Percentiles rank a stretch among this genome's conserved stretches.
phyloP scores from a whole-genome alignment of 2,113 vertebrate genomes.

The Pteruthius melanotis region DNA sequence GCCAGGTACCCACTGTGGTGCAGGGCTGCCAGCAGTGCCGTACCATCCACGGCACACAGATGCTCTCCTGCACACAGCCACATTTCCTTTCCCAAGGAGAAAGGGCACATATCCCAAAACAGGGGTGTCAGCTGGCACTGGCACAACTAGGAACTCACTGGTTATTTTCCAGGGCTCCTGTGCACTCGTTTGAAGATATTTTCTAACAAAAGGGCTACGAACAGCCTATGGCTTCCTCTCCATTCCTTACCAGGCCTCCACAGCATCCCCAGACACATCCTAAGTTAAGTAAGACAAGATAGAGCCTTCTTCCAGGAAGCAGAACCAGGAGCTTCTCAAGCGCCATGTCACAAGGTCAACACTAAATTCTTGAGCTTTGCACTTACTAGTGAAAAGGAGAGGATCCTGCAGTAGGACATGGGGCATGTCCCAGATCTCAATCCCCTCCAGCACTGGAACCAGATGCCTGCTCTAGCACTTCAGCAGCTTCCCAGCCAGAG shows the following conservation, averaged over 20 bases:
- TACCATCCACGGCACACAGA: background rate
- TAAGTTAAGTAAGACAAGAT: background rate
- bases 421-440: background rate
- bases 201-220: background rate
- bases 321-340: background rate
- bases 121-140: background rate
- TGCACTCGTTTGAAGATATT: background rate
- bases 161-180: background rate
- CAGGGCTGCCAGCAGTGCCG: rapidly evolving
- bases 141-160: background rate
- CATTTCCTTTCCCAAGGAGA: background rate
- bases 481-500: background rate
- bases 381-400: background rate
- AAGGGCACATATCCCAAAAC: background rate
- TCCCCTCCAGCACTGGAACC: background rate
- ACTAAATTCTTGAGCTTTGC: background rate
- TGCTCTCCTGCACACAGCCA: background rate
- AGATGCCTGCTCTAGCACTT: background rate
- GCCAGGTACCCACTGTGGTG: rapidly evolving
- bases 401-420: background rate
- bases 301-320: background rate
- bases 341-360: background rate
- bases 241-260: background rate
- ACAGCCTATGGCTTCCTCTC: background rate
- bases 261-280: background rate